Conservation (phyloP, 2,113 vertebrate species). For the Pampusana beccarii region DNA sequence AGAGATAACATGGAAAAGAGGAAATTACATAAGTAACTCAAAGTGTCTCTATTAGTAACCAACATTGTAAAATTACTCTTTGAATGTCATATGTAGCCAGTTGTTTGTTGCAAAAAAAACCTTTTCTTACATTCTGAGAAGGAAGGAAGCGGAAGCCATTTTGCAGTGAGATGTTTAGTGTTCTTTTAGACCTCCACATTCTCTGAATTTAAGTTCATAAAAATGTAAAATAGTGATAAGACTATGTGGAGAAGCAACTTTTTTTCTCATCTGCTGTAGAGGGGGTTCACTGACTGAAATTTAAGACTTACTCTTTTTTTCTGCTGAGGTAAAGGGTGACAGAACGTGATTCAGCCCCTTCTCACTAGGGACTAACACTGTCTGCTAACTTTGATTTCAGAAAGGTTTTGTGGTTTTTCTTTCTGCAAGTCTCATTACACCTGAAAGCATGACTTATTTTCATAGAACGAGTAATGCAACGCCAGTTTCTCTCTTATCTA, state of each 20-base stretch:
- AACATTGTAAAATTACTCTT: background rate
- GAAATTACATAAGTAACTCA: background rate
- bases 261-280: background rate
- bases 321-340: background rate
- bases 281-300: background rate
- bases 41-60: background rate
- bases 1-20: background rate
- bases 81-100: background rate
- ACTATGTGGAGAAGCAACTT: background rate
- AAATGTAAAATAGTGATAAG: background rate
- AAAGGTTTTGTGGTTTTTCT: background rate
- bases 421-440: background rate
- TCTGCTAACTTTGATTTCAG: background rate
- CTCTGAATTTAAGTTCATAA: background rate
- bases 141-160: background rate
- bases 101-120: background rate
- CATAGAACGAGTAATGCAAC: background rate
- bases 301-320: background rate
- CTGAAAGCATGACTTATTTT: background rate
- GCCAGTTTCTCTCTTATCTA: background rate
- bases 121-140: background rate
- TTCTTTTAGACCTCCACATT: background rate
- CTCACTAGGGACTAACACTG: background rate
- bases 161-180: background rate
- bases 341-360: background rate